These are phyloP conservation scores for Sus cebifrons DNA, from an alignment of 2,797 vertebrate species.

Conservation along the genomic window DNA sequence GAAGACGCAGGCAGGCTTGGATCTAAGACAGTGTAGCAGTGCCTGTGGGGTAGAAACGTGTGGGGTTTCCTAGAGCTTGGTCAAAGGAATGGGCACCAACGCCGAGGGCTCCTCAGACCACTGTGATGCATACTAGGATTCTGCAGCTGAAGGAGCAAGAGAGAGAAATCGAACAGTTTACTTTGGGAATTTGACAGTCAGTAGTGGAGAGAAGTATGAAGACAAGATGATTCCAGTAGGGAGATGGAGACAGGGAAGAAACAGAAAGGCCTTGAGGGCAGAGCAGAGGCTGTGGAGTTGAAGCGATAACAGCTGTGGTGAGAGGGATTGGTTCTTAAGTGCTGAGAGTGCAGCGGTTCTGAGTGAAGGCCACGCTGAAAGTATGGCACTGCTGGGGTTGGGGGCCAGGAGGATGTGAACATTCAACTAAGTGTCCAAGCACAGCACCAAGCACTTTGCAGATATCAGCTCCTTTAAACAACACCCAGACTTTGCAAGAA, in stretches of 20 bases:
- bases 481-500: not conserved
- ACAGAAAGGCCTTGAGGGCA: not conserved
- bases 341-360: not conserved
- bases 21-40: not conserved
- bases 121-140: not conserved
- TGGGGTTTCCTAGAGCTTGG: not conserved
- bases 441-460: not conserved
- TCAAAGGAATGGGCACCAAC: not conserved
- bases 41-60: rapidly evolving
- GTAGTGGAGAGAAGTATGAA: not conserved
- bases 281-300: not conserved
- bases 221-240: not conserved
- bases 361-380: not conserved
- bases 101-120: not conserved
- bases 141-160: not conserved
- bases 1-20: not conserved
- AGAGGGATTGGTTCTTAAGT: not conserved
- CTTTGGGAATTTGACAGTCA: not conserved
- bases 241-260: not conserved
- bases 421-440: not conserved
- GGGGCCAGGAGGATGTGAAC: not conserved
- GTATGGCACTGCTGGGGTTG: not conserved
- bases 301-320: not conserved
- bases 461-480: not conserved
- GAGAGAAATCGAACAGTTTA: not conserved